Evolutionary conservation across 2,797 vertebrate species (phyloP).

Genomic region (Gymnocypris eckloni): DNA sequence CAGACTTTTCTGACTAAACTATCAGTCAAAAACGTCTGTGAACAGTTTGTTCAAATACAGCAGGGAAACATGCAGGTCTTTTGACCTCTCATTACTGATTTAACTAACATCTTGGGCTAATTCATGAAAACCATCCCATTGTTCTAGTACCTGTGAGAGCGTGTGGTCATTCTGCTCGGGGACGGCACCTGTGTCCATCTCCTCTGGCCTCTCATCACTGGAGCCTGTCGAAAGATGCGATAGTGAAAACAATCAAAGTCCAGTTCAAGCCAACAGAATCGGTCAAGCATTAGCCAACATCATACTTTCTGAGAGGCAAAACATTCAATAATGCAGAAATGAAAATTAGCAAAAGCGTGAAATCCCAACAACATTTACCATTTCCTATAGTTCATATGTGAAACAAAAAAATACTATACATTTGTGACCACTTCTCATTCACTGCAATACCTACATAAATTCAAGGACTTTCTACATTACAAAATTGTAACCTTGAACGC

Average conservation of each 20-base stretch:
- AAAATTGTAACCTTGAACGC: neutral
- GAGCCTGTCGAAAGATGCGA: slow-evolving; percentile 65
- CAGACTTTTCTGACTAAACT: neutral
- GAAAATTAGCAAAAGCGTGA: neutral
- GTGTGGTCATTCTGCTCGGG: slow-evolving; percentile 63
- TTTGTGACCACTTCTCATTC: neutral
- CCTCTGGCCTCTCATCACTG: slow-evolving; percentile 72
- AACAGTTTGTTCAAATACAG: neutral
- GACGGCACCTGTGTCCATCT: slow-evolving; percentile 71
- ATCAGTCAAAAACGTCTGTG: neutral
- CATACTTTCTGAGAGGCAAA: neutral
- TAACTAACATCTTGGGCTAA: neutral
- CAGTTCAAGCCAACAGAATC: neutral
- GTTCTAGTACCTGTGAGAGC: slow-evolving; percentile 72
- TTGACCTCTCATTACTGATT: neutral
- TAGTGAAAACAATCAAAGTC: neutral
- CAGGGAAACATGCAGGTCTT: neutral
- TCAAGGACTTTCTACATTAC: neutral
- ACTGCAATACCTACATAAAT: neutral
- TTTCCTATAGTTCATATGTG: neutral
- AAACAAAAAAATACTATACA: neutral
- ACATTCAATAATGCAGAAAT: neutral
- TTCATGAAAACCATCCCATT: neutral
- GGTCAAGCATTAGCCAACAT: neutral
- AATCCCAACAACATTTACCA: neutral